These are phyloP conservation scores for Anguilla obscura DNA, from an alignment of 2,797 vertebrate species.

Conservation along the genomic window DNA sequence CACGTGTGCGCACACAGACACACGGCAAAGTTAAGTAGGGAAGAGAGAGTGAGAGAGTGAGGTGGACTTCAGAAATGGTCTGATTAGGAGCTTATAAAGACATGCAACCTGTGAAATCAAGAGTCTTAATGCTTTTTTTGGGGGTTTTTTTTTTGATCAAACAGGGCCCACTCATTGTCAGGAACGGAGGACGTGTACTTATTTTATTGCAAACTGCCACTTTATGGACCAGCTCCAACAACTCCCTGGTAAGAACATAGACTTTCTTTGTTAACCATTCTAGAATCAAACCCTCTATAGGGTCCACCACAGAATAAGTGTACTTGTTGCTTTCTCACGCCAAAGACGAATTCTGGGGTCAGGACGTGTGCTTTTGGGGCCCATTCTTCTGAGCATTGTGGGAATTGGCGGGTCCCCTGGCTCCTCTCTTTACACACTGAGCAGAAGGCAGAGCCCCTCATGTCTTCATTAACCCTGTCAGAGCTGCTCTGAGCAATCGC, in stretches of 20 bases:
- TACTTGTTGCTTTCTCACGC: slow-evolving; percentile 4
- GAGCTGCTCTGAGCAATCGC: not conserved
- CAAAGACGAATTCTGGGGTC: slow-evolving; percentile 11
- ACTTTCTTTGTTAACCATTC: not conserved
- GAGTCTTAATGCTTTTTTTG: no score
- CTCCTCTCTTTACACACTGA: slow-evolving; percentile 3
- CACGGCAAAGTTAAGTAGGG: not conserved
- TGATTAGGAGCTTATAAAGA: not conserved
- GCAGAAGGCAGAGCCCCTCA: slow-evolving; percentile 13
- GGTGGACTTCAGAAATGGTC: not conserved
- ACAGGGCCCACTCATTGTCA: not conserved
- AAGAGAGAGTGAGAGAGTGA: not conserved
- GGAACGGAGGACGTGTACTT: not conserved
- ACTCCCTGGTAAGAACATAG: not conserved
- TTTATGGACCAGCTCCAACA: not conserved
- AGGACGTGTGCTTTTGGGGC: not conserved
- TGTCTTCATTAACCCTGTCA: slow-evolving; percentile 30
- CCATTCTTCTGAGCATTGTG: slow-evolving; percentile 42
- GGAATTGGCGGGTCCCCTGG: slow-evolving; percentile 37
- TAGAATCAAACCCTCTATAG: not conserved
- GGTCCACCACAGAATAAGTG: not conserved
- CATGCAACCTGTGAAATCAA: no score
- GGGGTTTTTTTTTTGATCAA: no score
- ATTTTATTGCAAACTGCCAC: not conserved
- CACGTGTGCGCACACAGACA: slow-evolving; percentile 22